Base-by-base conservation (phyloP, 2,888 invertebrate genomes). In the Parnassius orleans region DNA sequence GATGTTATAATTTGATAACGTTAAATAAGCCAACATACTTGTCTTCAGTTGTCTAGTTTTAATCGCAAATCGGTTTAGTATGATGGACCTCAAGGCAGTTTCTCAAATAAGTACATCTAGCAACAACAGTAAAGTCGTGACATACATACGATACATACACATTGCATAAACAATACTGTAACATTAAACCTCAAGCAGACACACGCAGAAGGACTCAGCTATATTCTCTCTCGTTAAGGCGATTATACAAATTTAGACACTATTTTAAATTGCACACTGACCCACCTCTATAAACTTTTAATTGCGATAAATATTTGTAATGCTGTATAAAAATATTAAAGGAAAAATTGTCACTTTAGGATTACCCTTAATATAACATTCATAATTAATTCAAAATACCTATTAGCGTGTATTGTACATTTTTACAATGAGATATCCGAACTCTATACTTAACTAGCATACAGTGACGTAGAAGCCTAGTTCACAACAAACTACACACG, bases 281-380 rank as follows among this genome's bases (percentile, higher is more conserved):
- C 84, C 84, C 89, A 90, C 87, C 90, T 87, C 87, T 89, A 90
- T 88, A 90, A 87, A 90, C 86, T 87, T 90, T 90, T 87, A 89
- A 89, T 90, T 90, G 90, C 90, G 87, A 85, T 90, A 87, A 84
- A 88, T 90, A 90, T 83, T 83, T 86, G 84, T 88, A 87, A 89
- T 89, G 89, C 88, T 91, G 90, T 91, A 91, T 90, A 91, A 91
- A 91, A 90, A 91, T 90, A 90, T 89, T 90, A 90, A 91, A 91
- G 89, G 84, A 88, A 91, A 89, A 87, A 87, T 87, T 84, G 84
- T 87, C 84, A 86, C 85, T 84, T 84, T 84, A 84, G 79, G 86
- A 83, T 82, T 83, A 80, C 83, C 85, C 84, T 89, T 88, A 73
- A 65, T 71, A 81, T 87, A 89, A 87, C 87, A 87, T 88, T 85